phyloP scores from a whole-genome alignment of 2,797 vertebrate genomes.

The Hylomyscus alleni region DNA sequence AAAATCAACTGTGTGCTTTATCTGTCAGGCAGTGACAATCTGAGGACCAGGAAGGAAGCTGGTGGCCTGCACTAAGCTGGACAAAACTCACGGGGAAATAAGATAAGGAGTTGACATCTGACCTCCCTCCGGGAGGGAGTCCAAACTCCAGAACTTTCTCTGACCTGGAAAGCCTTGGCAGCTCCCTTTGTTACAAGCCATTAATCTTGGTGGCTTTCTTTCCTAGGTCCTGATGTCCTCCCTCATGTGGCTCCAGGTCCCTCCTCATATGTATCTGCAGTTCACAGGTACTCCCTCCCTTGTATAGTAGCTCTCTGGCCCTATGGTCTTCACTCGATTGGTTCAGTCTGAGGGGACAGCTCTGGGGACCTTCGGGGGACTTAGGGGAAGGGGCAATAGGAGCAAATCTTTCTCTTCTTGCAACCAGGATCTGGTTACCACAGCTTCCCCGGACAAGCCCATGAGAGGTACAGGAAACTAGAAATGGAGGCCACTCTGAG shows the following conservation, averaged over 20 bases:
- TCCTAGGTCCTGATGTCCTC: background rate
- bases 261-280: fast-evolving
- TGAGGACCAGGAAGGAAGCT: background rate
- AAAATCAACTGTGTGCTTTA: background rate
- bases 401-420: background rate
- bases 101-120: conserved; percentile 16
- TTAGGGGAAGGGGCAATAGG: fast-evolving
- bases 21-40: background rate
- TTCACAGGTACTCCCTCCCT: background rate
- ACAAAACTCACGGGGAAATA: background rate
- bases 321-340: fast-evolving
- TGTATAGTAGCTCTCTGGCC: background rate
- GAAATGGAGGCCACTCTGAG: background rate
- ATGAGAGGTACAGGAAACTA: background rate
- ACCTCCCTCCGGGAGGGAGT: conserved; percentile 1
- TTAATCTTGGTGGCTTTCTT: conserved; percentile 21
- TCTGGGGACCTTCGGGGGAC: background rate
- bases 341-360: background rate
- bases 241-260: background rate
- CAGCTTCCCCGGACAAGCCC: background rate
- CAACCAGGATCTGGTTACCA: background rate
- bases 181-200: background rate
- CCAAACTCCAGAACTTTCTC: conserved; percentile 26
- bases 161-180: background rate
- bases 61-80: background rate